Evolutionary conservation across 1,140 invertebrate species (phyloP).

Genomic region (Parapsyche elsis): DNA sequence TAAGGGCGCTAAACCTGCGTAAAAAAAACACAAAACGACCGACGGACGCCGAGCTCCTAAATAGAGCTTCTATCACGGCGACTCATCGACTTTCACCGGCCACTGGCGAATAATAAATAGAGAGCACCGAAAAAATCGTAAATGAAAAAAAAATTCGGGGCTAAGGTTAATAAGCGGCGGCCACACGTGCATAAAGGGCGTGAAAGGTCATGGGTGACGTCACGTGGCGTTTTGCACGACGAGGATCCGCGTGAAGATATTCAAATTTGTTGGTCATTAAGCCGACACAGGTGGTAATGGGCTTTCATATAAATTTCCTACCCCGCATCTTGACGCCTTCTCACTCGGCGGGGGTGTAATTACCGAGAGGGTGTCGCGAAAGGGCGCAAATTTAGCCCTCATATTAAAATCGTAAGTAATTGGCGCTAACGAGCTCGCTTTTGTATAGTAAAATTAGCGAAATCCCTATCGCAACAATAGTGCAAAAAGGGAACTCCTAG

Average conservation of each 20-base stretch:
- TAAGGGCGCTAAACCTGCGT: not conserved
- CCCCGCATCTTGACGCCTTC: not conserved
- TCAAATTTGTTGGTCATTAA: constrained; percentile 39
- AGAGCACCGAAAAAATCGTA: not conserved
- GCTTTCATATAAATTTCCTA: constrained; percentile 18
- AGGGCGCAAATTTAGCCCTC: not conserved
- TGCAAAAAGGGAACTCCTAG: too few species aligned
- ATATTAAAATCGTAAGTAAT: not conserved
- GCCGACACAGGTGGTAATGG: constrained; percentile 18
- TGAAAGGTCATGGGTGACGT: constrained; percentile 36
- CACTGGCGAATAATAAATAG: not conserved
- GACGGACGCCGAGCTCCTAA: not conserved
- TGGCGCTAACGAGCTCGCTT: not conserved
- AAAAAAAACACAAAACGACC: not conserved
- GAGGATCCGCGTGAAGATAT: constrained; percentile 29
- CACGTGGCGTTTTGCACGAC: too few species aligned
- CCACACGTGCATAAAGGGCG: constrained; percentile 22
- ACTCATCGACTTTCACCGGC: not conserved
- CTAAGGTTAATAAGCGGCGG: not conserved
- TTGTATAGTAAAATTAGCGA: not conserved
- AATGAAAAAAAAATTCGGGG: not conserved
- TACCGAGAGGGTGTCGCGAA: constrained; percentile 5
- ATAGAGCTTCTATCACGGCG: not conserved
- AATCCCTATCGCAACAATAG: too few species aligned
- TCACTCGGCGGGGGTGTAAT: not conserved